Percentiles rank a stretch among this genome's conserved stretches.
phyloP scores from a whole-genome alignment of 2,113 vertebrate species.

The Prunella fulvescens region DNA sequence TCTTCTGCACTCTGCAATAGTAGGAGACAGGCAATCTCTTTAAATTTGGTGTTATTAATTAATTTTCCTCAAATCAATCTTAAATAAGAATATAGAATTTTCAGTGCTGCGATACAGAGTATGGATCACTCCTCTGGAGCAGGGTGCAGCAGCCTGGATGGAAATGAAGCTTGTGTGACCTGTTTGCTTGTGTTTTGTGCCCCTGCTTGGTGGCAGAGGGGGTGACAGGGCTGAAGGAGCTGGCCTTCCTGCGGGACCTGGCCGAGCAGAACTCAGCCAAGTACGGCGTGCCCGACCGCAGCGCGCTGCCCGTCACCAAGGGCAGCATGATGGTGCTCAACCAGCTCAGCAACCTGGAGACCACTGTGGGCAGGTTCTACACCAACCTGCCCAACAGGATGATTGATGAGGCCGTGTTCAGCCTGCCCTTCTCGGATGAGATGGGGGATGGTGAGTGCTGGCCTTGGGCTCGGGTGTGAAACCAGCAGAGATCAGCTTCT shows the following conservation, averaged over 20 bases:
- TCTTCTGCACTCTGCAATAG: background rate
- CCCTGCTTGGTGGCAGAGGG: constrained; percentile 78
- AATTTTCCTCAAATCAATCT: background rate
- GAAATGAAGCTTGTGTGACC: background rate
- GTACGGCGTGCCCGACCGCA: constrained; percentile 84
- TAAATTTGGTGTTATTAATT: background rate
- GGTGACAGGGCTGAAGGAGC: constrained; percentile 91
- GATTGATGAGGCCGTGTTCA: constrained; percentile 94
- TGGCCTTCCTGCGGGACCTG: constrained; percentile 94
- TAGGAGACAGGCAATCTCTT: background rate
- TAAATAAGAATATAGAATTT: fast-evolving
- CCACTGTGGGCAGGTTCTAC: constrained; percentile 94
- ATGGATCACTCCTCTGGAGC: fast-evolving
- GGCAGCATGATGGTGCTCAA: constrained; percentile 99
- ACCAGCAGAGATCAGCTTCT: fast-evolving
- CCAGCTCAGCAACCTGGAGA: constrained; percentile 97
- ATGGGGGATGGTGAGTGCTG: constrained; percentile 92
- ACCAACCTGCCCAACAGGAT: constrained; percentile 97
- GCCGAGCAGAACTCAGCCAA: constrained; percentile 94
- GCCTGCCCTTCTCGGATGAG: constrained; percentile 91
- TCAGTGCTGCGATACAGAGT: fast-evolving
- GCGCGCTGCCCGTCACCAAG: constrained; percentile 83
- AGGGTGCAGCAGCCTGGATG: background rate
- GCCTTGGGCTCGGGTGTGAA: fast-evolving
- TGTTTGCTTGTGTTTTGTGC: background rate